A percentile compares a stretch with the other conserved stretches of the same genome.
Evolutionary conservation across 2,113 vertebrate genomes (phyloP).

Genomic region (Colaptes auratus): DNA sequence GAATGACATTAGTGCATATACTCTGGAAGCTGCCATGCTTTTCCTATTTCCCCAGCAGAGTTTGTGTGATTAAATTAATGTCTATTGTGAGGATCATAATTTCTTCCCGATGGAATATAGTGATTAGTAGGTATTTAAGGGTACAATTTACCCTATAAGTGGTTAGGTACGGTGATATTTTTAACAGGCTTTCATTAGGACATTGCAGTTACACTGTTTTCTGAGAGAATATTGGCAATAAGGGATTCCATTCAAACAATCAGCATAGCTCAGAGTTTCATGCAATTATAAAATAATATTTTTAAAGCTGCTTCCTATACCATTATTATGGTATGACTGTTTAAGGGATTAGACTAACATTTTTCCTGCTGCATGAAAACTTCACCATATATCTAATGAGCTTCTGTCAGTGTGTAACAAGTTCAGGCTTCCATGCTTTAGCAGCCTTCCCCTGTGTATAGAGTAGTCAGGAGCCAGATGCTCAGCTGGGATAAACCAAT

Average conservation of each 20-base stretch:
- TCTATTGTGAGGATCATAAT: conserved; percentile 26
- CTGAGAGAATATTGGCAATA: conserved; percentile 51
- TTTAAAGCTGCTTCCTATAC: conserved; percentile 57
- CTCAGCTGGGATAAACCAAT: conserved; percentile 6
- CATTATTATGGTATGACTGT: conserved; percentile 60
- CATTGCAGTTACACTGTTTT: conserved; percentile 47
- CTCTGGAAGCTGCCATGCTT: neutral
- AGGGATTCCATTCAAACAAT: conserved; percentile 39
- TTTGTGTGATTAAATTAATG: conserved; percentile 1
- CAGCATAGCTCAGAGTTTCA: conserved; percentile 36
- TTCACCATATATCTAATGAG: conserved; percentile 7
- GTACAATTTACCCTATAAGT: conserved; percentile 45
- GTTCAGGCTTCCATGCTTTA: conserved; percentile 10
- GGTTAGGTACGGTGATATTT: conserved; percentile 17
- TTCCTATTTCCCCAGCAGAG: neutral
- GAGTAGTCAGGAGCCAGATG: neutral
- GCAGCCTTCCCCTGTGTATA: conserved; percentile 1
- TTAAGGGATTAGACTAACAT: conserved; percentile 63
- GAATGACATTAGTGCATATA: neutral
- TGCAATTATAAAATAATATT: conserved; percentile 55
- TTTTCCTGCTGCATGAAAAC: conserved; percentile 48
- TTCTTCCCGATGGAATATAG: conserved; percentile 34
- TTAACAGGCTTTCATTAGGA: conserved; percentile 18
- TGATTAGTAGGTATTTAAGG: conserved; percentile 44
- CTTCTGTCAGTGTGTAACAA: neutral